Evolutionary conservation across 2,113 vertebrate genomes (phyloP), one percentile per base, ranked within the genome.

Genomic region (Elachura formosa): DNA sequence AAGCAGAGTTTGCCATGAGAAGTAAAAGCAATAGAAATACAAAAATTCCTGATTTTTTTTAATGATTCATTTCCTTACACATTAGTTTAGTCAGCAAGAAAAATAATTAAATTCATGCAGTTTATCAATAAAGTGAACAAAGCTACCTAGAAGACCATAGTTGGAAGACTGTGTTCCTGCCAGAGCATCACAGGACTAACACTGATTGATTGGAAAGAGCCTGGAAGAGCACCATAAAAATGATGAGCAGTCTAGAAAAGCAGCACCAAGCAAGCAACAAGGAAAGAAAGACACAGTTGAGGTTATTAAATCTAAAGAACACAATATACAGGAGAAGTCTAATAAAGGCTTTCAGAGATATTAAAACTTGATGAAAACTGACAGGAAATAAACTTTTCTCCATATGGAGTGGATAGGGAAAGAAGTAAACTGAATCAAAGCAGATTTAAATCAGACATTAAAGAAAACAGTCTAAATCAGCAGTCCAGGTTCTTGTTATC

Each of bases 261-360:
- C 68, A 87, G 64, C 52, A 84, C 6, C 36, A 79, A 76, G 62
- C 56, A 33, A 89, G 62, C 25, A 73, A 63, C 66, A 78, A 75
- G 45, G 59, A 75, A 88, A 75, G 48, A 64, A 87, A 75, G n/a
- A 45, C 4, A 10, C 91, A 84, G 77, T 49, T 84, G 66, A 87
- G 28, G 84, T 84, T 93, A 89, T 87, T 91, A 95, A 95, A 94
- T 79, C 62, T 43, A 61, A 84, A 82, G 83, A 93, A 79, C 6
- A 1, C 49, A 80, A 90, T 68, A 75, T 31, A 72, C 4, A 45
- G 52, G 21, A 78, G 49, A 85, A 94, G 58, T 64, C 66, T 72
- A 94, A 93, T 75, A 87, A 90, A 85, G 28, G 49, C 49, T 94
- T 96, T 87, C 66, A 85, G 78, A 87, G 66, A 85, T 64, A 95